Percentiles rank a stretch among this genome's conserved stretches.
phyloP scores from a whole-genome alignment of 2,888 invertebrate species.

The Mesorhabditis spiculigera region DNA sequence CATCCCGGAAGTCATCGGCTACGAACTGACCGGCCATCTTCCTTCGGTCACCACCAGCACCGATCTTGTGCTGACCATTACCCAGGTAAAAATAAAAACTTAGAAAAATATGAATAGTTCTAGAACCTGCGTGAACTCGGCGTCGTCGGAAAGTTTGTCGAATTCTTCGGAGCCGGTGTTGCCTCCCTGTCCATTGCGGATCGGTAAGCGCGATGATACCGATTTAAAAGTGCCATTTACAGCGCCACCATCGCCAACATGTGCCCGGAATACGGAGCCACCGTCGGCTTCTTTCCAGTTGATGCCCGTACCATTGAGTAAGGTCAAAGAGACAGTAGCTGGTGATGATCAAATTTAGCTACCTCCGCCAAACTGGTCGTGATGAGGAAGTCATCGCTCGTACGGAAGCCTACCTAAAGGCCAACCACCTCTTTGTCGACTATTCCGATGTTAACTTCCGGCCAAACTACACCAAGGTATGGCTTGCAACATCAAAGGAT shows the following conservation, averaged over 20 bases:
- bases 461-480: conserved; percentile 49
- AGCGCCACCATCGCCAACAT: conserved; percentile 92
- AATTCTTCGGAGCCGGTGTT: conserved; percentile 94
- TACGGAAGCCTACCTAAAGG: conserved; percentile 74
- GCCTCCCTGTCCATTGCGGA: conserved; percentile 87
- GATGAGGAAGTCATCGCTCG: conserved; percentile 33
- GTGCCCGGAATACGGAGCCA: conserved; percentile 97
- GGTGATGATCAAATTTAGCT: conserved; percentile 21
- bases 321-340: conserved; percentile 5
- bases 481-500: conserved; percentile 1
- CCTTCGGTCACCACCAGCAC: conserved; percentile 85
- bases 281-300: conserved; percentile 62
- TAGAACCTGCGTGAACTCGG: conserved; percentile 85
- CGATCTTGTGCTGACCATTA: conserved; percentile 92
- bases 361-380: conserved; percentile 51
- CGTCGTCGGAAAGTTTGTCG: conserved; percentile 96
- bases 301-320: conserved; percentile 48
- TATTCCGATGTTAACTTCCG: conserved; percentile 67
- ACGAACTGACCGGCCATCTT: conserved; percentile 78
- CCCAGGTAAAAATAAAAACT: conserved; percentile 69
- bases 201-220: conserved; percentile 61
- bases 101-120: conserved; percentile 21
- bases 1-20: conserved; percentile 90
- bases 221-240: not conserved
- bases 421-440: conserved; percentile 79